phyloP scores from a whole-genome alignment of 2,797 vertebrate species.

The Hipposideros larvatus region DNA sequence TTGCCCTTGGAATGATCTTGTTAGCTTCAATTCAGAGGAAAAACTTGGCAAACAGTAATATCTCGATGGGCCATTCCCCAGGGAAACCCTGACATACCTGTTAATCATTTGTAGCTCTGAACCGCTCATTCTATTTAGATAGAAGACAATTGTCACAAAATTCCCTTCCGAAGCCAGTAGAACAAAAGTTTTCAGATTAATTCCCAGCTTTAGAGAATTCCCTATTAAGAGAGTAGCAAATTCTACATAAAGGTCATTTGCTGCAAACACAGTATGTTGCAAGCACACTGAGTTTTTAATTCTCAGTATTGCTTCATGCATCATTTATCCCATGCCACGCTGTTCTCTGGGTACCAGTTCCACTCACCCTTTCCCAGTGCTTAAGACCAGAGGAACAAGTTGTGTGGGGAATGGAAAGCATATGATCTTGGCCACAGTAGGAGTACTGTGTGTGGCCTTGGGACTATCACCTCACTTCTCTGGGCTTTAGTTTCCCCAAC shows the following conservation, averaged over 20 bases:
- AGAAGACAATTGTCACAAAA: slow-evolving; percentile 54
- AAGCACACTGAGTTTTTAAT: slow-evolving; percentile 36
- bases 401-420: not conserved
- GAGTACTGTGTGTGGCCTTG: not conserved
- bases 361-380: not conserved
- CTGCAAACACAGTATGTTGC: slow-evolving; percentile 19
- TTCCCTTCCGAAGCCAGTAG: not conserved
- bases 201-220: slow-evolving; percentile 30
- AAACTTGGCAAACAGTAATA: slow-evolving; percentile 50
- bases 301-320: slow-evolving; percentile 27
- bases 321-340: not conserved
- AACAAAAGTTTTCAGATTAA: slow-evolving; percentile 45
- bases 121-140: slow-evolving; percentile 51
- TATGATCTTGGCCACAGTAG: not conserved
- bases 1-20: slow-evolving; percentile 62
- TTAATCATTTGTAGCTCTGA: slow-evolving; percentile 57
- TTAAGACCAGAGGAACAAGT: slow-evolving; percentile 42
- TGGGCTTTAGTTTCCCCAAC: not conserved
- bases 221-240: slow-evolving; percentile 12
- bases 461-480: not conserved
- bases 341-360: not conserved
- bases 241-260: slow-evolving; percentile 59
- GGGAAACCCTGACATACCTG: not conserved
- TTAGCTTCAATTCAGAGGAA: slow-evolving; percentile 48
- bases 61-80: not conserved